Conservation (phyloP, 2,797 vertebrate genomes). For the Sebastolobus altivelis region DNA sequence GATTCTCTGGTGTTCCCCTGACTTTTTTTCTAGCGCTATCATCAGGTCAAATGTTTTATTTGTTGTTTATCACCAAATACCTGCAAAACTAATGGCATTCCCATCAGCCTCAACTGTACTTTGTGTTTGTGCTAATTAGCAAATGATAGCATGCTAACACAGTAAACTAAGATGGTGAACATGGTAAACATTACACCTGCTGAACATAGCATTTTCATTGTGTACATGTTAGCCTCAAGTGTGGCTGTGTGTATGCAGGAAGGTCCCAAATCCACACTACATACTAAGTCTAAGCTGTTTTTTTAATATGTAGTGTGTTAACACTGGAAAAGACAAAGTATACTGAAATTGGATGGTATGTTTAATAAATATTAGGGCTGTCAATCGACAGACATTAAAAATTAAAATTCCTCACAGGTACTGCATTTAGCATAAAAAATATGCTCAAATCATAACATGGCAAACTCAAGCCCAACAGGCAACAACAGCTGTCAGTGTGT, state of each 20-base stretch:
- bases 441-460: too few relatives aligned
- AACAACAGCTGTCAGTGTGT: too few relatives aligned
- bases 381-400: too few relatives aligned
- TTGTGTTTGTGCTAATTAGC: background rate
- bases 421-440: too few relatives aligned
- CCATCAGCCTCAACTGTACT: background rate
- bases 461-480: too few relatives aligned
- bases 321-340: background rate
- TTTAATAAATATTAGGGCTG: background rate
- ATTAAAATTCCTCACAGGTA: too few relatives aligned
- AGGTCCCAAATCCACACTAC: background rate
- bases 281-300: background rate
- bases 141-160: background rate
- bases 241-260: background rate
- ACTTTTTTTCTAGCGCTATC: too few relatives aligned
- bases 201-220: background rate
- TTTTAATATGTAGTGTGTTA: background rate
- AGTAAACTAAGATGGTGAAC: background rate
- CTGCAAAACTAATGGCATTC: background rate
- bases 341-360: background rate
- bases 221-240: background rate
- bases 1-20: background rate
- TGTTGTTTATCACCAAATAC: background rate
- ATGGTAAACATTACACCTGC: background rate
- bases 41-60: background rate